Evolutionary conservation across 1,140 invertebrate genomes (phyloP), one percentile per base, ranked within the genome.

Genomic region (Pseudomyrmex sp.): DNA sequence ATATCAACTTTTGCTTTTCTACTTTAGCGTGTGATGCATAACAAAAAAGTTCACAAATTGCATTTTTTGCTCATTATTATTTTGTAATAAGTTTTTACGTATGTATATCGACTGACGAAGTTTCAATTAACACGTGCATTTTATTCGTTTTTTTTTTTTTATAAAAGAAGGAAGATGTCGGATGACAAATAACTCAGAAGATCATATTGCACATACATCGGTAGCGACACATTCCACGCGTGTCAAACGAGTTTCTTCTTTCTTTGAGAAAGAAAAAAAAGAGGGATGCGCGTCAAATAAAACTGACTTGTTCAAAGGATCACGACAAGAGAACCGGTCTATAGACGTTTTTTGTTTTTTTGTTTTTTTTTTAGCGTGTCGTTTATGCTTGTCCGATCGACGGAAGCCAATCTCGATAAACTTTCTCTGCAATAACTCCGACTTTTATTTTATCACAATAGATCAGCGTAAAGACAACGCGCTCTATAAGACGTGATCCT

Each of bases 381-480:
- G 50, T 68, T 66, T 68, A 70, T 68, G 83, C 35, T 85, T 83
- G 23, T 66, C 20, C 5, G 46, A 84, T 59, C 20, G 9, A 54
- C 20, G 61, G 74, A 58, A 62, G 79, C 85, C 59, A 35, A 35
- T 35, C 35, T 7, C 35, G 50, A 54, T 82, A 85, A 85, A 82
- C 80, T 82, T 85, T 85, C 54, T 8, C 66, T 46, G 73, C 62
- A 77, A 86, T 85, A 87, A 85, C 70, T 50, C 73, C 84, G 85
- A 59, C 0, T 18, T 26, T 35, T 35, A 35, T 35, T 35, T 85
- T 85, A 85, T 82, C 26, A 23, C 85, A 80, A 90, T 91, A 90
- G 88, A 91, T 90, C 88, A 87, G 86, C 62, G 82, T 85, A 86
- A 88, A 80, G 87, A 75, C 82, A 10, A 35, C 35, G 35, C 35